These are phyloP conservation scores for Gymnocephalus cernua DNA, from an alignment of 2,113 vertebrate genomes.

Conservation along the genomic window DNA sequence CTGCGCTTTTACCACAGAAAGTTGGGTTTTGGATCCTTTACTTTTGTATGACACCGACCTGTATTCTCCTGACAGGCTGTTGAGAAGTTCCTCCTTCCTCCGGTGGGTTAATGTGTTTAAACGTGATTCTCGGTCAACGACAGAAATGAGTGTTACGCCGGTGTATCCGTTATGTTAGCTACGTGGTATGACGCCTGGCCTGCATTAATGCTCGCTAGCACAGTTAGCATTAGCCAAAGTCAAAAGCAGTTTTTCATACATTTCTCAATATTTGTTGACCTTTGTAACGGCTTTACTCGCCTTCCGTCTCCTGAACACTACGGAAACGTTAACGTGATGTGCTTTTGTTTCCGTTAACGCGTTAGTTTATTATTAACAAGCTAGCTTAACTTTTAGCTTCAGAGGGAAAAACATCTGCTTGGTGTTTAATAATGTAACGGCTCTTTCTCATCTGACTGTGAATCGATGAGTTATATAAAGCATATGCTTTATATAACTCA, in stretches of 20 bases:
- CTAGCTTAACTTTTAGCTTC: not conserved
- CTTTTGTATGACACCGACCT: rapidly evolving
- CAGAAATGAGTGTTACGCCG: no score
- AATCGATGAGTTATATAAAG: no score
- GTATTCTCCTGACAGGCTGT: not conserved
- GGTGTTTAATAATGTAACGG: not conserved
- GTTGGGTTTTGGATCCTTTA: rapidly evolving
- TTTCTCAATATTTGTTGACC: no score
- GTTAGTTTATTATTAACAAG: not conserved
- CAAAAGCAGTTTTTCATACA: not conserved
- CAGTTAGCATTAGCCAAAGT: not conserved
- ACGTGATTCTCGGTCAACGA: rapidly evolving
- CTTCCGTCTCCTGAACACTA: not conserved
- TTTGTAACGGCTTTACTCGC: not conserved
- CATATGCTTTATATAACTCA: not conserved
- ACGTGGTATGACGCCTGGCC: not conserved
- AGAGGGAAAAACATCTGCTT: not conserved
- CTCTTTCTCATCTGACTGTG: not conserved
- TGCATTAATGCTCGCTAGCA: not conserved
- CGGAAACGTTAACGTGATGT: not conserved
- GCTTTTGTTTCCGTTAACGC: not conserved
- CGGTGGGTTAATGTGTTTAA: not conserved
- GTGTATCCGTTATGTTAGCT: not conserved
- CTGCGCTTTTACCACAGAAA: not conserved
- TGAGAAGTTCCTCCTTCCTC: rapidly evolving